Conservation (phyloP, 2,113 vertebrate genomes). For the Anarhynchus alexandrinus region DNA sequence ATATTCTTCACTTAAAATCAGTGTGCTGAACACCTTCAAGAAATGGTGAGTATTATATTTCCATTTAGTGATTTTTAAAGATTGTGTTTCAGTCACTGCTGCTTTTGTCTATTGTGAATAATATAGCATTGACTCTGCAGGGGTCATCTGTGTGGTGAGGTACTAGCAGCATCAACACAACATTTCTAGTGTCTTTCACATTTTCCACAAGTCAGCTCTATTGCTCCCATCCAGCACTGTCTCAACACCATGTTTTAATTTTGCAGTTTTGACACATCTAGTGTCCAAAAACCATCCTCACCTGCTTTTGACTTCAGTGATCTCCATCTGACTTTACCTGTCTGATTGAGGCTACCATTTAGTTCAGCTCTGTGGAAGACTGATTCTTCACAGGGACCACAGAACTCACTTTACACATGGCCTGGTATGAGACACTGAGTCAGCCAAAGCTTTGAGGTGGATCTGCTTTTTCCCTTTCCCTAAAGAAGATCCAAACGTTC, state of each 20-base stretch:
- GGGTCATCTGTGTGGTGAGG: neutral
- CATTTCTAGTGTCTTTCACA: neutral
- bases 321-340: neutral
- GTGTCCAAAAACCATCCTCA: accelerated
- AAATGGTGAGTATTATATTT: neutral
- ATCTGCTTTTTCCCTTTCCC: neutral
- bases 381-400: neutral
- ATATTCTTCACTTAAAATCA: neutral
- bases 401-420: neutral
- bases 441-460: neutral
- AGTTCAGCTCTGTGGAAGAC: neutral
- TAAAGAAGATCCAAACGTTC: neutral
- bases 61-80: neutral
- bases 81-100: neutral
- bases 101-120: neutral
- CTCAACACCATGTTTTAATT: neutral
- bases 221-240: neutral
- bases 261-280: neutral
- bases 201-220: neutral
- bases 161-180: neutral
- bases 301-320: neutral
- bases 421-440: neutral
- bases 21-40: neutral
- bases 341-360: neutral
- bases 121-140: neutral